A percentile compares a stretch with the other conserved stretches of the same genome.
phyloP scores from a whole-genome alignment of 2,797 vertebrate species.

The Phaenicophaeus curvirostris region DNA sequence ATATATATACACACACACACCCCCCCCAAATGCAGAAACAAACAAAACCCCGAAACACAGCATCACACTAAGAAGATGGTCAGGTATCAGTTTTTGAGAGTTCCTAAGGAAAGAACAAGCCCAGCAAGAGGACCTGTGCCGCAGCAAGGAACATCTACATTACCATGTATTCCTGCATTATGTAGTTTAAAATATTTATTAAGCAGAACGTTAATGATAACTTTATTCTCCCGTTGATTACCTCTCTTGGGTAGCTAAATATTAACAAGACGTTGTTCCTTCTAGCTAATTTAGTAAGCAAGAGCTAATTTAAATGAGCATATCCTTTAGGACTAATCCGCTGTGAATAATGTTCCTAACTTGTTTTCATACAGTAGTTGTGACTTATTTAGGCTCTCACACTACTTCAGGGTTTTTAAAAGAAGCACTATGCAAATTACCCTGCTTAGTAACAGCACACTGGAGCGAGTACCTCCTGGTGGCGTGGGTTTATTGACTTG shows the following conservation, averaged over 20 bases:
- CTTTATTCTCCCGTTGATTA: constrained; percentile 19
- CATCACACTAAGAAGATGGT: fast-evolving
- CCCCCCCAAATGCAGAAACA: no score
- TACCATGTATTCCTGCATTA: neutral
- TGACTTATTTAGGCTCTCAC: neutral
- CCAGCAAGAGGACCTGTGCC: neutral
- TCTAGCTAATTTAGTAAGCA: constrained; percentile 24
- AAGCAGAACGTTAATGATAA: constrained; percentile 19
- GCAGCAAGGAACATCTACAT: fast-evolving
- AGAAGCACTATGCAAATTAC: neutral
- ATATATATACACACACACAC: no score
- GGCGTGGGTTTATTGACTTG: neutral
- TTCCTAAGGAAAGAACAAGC: no score
- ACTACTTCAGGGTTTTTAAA: neutral
- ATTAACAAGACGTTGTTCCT: constrained; percentile 16
- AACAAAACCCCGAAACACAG: no score
- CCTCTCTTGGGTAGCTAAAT: constrained; percentile 23
- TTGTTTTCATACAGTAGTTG: neutral
- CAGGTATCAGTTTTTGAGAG: fast-evolving
- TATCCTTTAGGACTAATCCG: constrained; percentile 18
- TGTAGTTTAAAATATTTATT: neutral
- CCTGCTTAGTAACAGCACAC: neutral
- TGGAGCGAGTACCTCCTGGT: neutral
- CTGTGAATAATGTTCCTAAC: neutral
- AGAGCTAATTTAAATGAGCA: neutral